Base-by-base conservation (phyloP, 2,113 vertebrate genomes). In the Eubucco bourcierii region DNA sequence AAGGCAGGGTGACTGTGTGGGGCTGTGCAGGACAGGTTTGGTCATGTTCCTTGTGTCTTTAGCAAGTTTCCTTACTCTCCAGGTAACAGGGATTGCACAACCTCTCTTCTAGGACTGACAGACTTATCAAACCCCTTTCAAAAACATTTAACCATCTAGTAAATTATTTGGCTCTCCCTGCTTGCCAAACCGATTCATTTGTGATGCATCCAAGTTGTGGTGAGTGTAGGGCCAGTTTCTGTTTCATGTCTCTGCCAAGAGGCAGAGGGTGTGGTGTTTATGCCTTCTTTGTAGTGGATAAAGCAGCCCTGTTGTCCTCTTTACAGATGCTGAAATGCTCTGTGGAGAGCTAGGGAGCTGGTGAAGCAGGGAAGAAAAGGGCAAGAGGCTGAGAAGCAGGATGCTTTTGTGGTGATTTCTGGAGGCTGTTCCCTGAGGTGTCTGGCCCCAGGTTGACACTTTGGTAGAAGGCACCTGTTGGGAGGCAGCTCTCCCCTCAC, bases 401-500 rank as follows among this genome's bases (percentile, higher is more conserved):
- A 21, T 31, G 9, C 16, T 9, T 41, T 20, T 34, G 50, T 50
- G 34, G 27, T 25, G 47, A 31, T 16, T 18, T 47, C 34, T 64
- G 76, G 19, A 68, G 56, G 47, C 25, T 77, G 15, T 50, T 31
- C 2, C 17, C 19, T 4, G 47, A 55, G 37, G 17, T 47, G 29
- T 28, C 41, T 50, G 12, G 47, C 29, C 33, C 50, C 37, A 31
- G 16, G 34, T 28, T 66, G 7, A 6, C 14, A 2, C 24, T 23
- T 53, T 1, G 0, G 39, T 6, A n/a, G 37, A 19, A 31, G 31
- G 8, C 19, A 5, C 14, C 2, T 4, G 18, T 0, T 5, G 14
- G 39, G 63, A 37, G 50, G 61, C 46, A 44, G 56, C 31, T 52
- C 19, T 1, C 3, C 34, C 13, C 46, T 41, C 0, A 3, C 37